Evolutionary conservation across 2,113 vertebrate species (phyloP).

Genomic region (Pollimyrus isidori): DNA sequence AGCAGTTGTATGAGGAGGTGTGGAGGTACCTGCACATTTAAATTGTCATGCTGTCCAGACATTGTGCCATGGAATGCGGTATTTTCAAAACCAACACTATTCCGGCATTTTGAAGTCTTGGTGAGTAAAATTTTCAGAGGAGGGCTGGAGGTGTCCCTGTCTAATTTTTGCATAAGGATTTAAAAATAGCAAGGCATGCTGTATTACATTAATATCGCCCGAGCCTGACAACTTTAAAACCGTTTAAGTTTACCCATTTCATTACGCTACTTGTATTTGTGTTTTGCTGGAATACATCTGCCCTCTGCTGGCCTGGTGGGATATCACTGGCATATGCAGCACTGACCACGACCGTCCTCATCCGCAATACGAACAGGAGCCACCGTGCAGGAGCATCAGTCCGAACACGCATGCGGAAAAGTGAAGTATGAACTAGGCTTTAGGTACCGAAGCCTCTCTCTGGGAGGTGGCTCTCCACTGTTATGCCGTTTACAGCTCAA

Average conservation of each 20-base stretch:
- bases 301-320: not conserved
- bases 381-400: not conserved
- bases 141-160: not conserved
- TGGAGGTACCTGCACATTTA: not conserved
- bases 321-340: not conserved
- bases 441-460: not conserved
- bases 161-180: not conserved
- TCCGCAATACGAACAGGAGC: not conserved
- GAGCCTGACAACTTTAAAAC: not conserved
- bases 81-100: not conserved
- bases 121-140: not conserved
- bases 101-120: not conserved
- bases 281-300: not conserved
- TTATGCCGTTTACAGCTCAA: not conserved
- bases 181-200: not conserved
- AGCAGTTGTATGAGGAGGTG: not conserved
- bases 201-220: not conserved
- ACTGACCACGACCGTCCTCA: not conserved
- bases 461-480: not conserved
- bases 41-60: not conserved
- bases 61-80: not conserved
- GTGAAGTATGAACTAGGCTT: not conserved
- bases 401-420: not conserved
- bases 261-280: not conserved
- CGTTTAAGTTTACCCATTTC: no score